A percentile compares a stretch with the other conserved stretches of the same genome.
Evolutionary conservation across 2,113 vertebrate genomes (phyloP).

Genomic region (Prochilodus magdalenae): DNA sequence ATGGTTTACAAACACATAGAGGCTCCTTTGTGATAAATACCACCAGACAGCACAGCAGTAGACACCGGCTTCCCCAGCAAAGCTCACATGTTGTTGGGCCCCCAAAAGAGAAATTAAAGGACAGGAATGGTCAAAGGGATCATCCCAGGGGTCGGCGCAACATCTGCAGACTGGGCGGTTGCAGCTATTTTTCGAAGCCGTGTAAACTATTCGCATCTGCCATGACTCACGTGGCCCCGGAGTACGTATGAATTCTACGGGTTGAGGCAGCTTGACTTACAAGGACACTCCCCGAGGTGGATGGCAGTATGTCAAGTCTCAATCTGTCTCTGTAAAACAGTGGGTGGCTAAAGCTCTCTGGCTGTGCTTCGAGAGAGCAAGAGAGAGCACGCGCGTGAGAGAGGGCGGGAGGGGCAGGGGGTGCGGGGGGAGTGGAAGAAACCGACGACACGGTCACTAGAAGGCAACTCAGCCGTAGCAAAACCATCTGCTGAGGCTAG

Average conservation of each 20-base stretch:
- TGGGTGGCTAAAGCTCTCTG: conserved; percentile 52
- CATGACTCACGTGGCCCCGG: conserved; percentile 14
- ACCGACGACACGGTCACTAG: conserved; percentile 56
- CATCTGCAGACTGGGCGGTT: conserved; percentile 8
- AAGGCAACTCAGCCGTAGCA: conserved; percentile 62
- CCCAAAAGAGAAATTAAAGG: conserved; percentile 1
- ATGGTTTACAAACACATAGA: not conserved
- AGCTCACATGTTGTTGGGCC: not conserved
- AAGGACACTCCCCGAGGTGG: conserved; percentile 47
- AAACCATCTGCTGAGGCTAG: conserved; percentile 59
- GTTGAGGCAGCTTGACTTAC: conserved; percentile 42
- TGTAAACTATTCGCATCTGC: not conserved
- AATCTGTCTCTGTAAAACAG: conserved; percentile 64
- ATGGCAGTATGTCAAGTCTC: conserved; percentile 64
- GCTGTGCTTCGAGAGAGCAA: conserved; percentile 42
- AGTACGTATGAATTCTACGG: not conserved
- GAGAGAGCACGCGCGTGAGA: conserved; percentile 47
- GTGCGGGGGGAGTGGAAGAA: not conserved
- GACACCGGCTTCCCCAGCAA: not conserved
- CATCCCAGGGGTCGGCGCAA: conserved; percentile 7
- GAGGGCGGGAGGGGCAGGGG: not conserved
- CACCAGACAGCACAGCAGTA: not conserved
- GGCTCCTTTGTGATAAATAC: not conserved
- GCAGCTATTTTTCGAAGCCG: not conserved
- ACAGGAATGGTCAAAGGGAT: not conserved